phyloP scores from a whole-genome alignment of 2,888 invertebrate species.

The Syrista parreyssii region DNA sequence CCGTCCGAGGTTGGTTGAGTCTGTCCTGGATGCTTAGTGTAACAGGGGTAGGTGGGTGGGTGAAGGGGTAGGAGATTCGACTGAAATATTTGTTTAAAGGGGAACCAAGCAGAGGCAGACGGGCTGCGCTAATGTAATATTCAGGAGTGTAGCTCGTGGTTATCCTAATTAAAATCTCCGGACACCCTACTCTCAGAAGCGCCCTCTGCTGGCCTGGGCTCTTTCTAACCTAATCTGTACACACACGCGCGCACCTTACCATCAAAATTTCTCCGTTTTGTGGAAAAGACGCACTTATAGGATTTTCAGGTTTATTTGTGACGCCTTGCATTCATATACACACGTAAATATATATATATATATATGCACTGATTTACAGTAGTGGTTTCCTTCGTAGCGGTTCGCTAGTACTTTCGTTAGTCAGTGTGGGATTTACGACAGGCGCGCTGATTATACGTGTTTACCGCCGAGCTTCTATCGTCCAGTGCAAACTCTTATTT shows the following conservation, averaged over 20 bases:
- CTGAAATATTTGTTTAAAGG: slow-evolving; percentile 34
- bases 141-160: slow-evolving; percentile 40
- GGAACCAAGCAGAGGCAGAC: slow-evolving; percentile 22
- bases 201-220: slow-evolving; percentile 2
- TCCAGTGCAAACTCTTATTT: slow-evolving; percentile 14
- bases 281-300: background rate
- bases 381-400: background rate
- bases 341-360: background rate
- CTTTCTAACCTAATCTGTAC: slow-evolving; percentile 30
- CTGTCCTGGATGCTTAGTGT: slow-evolving; percentile 8
- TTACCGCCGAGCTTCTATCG: background rate
- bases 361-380: background rate
- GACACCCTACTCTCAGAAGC: slow-evolving; percentile 27
- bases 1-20: background rate
- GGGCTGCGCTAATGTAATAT: slow-evolving; percentile 44
- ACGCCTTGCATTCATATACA: background rate
- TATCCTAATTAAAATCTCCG: slow-evolving; percentile 55
- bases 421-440: background rate
- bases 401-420: background rate
- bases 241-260: slow-evolving; percentile 14
- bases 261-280: slow-evolving; percentile 32
- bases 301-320: background rate
- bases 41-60: background rate
- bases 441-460: background rate
- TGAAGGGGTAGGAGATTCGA: background rate